Base-by-base conservation (phyloP, 2,797 vertebrate species). In the Centroberyx gerrardi region DNA sequence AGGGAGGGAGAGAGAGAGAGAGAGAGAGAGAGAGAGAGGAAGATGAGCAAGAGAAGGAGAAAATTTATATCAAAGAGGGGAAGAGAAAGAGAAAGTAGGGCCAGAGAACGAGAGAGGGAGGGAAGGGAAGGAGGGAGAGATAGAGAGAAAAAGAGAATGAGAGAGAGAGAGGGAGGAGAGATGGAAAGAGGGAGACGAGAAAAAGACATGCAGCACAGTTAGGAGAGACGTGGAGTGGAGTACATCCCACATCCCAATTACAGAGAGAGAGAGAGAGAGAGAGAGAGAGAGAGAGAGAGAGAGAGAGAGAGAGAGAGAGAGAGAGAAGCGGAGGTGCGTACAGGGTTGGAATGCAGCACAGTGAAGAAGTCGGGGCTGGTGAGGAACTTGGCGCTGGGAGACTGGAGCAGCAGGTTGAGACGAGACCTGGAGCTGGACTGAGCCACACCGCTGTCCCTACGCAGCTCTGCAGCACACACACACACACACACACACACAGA, bases 321-420 rank as follows among this genome's bases (percentile, higher is more conserved):
- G 38, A 31, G 36, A 18, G 46, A 36, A 17, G 14, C 0, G 4
- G 44, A 59, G 22, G 68, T 58, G 31, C 97, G 92, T 90, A 98
- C 97, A 86, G 97, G 97, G 96, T 97, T 98, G 92, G 97, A 97
- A 96, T 98, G 97, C 93, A 99, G 96, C 94, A 98, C 96, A 88
- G 96, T 96, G 95, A 98, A 99, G 95, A 99, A 99, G 92, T 99
- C 97, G 5, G 97, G 97, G 95, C 97, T 98, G 93, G 96, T 97
- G 91, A 99, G 97, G 90, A 98, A 99, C 92, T 97, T 98, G 89
- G 97, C 97, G 28, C 97, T 96, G 54, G 97, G 97, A 31, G 97
- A 98, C 93, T 98, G 97, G 68, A 99, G 95, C 82, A 98, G 95
- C 72, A 98, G 86, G 5, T 93, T 94, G 82, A 98, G 95, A 74